These are phyloP conservation scores for Sinosuthora webbiana DNA, from an alignment of 2,113 vertebrate species.

Conservation along the genomic window DNA sequence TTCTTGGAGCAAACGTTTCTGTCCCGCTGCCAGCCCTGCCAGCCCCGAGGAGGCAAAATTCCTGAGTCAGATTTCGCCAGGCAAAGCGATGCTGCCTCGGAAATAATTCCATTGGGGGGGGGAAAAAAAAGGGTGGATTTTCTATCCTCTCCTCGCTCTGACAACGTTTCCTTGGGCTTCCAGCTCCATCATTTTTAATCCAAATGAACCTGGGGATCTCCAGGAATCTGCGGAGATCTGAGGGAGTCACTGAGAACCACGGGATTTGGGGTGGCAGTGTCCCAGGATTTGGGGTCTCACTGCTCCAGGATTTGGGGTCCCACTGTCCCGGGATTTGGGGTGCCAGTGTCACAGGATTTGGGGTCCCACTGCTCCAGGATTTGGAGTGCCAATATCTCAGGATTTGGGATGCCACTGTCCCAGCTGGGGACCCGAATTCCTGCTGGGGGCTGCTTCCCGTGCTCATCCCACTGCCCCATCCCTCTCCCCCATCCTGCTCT, in stretches of 20 bases:
- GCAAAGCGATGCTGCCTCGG: neutral
- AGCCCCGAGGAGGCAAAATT: conserved; percentile 12
- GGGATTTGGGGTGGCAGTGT: neutral
- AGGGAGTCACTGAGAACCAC: accelerated
- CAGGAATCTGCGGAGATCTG: accelerated
- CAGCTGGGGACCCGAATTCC: neutral
- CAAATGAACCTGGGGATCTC: neutral
- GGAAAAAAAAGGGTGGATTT: neutral
- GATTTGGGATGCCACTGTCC: neutral
- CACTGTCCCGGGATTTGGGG: neutral
- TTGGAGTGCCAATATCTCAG: accelerated
- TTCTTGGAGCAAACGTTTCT: conserved; percentile 9
- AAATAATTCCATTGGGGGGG: neutral
- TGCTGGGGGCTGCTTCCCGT: no score
- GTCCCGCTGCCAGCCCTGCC: conserved; percentile 13
- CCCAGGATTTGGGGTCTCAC: neutral
- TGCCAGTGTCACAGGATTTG: accelerated
- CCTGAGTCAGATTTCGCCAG: conserved; percentile 26
- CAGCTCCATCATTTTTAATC: neutral
- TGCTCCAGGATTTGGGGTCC: neutral
- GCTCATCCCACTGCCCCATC: neutral
- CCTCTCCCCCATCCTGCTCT: accelerated
- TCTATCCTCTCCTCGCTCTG: neutral
- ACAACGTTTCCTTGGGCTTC: neutral
- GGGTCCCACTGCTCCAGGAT: accelerated